These are phyloP conservation scores for Mimas tiliae DNA, from an alignment of 2,888 invertebrate species.

Conservation along the genomic window DNA sequence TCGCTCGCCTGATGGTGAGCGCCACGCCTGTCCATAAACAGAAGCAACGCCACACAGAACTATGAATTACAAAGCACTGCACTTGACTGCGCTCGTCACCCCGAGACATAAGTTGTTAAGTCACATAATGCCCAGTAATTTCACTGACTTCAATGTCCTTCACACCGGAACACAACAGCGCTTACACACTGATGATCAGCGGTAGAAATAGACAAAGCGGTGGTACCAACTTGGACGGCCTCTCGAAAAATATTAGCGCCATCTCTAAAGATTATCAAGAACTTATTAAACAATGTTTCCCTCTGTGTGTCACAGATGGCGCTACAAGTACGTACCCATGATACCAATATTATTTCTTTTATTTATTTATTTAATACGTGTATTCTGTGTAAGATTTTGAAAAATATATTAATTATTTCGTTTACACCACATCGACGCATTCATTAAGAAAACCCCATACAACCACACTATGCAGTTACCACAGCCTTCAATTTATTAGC, in stretches of 20 bases:
- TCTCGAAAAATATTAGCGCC: constrained; percentile 4
- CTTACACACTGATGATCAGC: no score
- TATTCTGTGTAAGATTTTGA: background rate
- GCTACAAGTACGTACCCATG: background rate
- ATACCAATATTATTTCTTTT: background rate
- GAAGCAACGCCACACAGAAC: no score
- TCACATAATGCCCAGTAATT: no score
- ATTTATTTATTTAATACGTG: background rate
- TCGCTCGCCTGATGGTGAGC: no score
- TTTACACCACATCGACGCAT: background rate
- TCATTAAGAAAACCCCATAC: constrained; percentile 9
- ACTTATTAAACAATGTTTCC: background rate
- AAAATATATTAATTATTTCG: background rate
- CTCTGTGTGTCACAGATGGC: background rate
- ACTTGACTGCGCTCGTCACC: no score
- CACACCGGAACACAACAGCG: no score
- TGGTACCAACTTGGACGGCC: no score
- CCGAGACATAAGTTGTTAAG: no score
- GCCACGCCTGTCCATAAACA: no score
- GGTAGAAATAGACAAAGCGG: no score
- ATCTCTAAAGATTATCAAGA: background rate
- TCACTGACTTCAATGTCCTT: no score
- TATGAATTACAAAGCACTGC: no score
- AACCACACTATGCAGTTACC: constrained; percentile 20
- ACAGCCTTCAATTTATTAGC: constrained; percentile 18